Evolutionary conservation across 30 jellyfish, hydroid and myxozoan genomes (phyloP).

Genomic region (Cassiopea xamachana): DNA sequence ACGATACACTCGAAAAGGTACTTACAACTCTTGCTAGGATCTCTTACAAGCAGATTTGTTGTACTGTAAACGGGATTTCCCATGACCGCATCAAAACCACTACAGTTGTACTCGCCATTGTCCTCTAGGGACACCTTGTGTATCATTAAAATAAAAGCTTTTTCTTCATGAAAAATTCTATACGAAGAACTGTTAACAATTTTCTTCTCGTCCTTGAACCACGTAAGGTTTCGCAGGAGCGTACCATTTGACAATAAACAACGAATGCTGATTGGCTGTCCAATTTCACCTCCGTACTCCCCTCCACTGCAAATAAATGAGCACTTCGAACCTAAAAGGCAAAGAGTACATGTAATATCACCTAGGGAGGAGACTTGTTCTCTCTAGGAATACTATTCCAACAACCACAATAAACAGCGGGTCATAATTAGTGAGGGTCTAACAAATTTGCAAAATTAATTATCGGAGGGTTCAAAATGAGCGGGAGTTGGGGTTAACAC

Average conservation of each 20-base stretch:
- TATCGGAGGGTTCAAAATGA: too few species aligned
- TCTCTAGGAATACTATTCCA: neutral
- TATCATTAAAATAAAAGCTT: neutral
- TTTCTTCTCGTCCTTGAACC: constrained; percentile 8
- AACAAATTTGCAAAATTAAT: too few species aligned
- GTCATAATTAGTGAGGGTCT: too few species aligned
- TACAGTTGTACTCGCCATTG: constrained; percentile 24
- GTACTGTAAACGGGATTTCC: constrained; percentile 11
- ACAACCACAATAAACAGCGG: neutral
- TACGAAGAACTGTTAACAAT: neutral
- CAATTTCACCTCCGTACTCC: neutral
- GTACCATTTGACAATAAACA: constrained; percentile 8
- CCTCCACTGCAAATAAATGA: constrained; percentile 17
- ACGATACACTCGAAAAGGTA: neutral
- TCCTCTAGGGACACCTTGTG: neutral
- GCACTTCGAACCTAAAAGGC: constrained; percentile 4
- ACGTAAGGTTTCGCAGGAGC: constrained; percentile 11
- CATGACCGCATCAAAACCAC: constrained; percentile 21
- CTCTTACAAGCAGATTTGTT: neutral
- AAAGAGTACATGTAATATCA: neutral
- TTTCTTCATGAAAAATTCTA: neutral
- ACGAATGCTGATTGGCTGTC: neutral
- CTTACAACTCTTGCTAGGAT: neutral
- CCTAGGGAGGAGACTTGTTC: neutral
- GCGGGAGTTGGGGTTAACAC: too few species aligned